Percentiles rank a stretch among this genome's conserved stretches.
These are phyloP conservation scores for Pelodiscus sinensis DNA, from an alignment of 2,113 vertebrate genomes.

Conservation along the genomic window DNA sequence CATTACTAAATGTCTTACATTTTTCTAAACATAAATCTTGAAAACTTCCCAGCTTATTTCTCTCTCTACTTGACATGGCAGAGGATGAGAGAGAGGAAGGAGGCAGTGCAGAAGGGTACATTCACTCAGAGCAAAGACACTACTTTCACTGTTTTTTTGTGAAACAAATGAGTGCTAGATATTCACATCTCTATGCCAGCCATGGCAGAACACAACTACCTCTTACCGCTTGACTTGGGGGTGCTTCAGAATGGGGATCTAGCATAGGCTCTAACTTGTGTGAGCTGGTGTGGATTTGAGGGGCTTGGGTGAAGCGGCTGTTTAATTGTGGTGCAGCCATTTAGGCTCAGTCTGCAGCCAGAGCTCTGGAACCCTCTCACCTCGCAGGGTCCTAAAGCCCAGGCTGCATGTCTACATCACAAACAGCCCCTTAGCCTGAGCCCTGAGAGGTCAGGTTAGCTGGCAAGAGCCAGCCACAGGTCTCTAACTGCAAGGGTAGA, in stretches of 20 bases:
- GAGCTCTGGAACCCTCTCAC: background rate
- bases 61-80: conserved; percentile 12
- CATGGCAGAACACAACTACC: background rate
- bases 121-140: background rate
- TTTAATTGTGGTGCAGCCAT: background rate
- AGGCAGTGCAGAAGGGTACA: conserved; percentile 8
- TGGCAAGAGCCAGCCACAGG: background rate
- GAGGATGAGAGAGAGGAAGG: background rate
- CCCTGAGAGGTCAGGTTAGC: background rate
- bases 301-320: background rate
- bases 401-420: background rate
- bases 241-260: background rate
- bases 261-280: background rate
- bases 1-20: background rate
- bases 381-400: background rate
- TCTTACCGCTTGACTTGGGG: background rate
- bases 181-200: background rate
- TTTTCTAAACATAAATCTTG: conserved; percentile 20
- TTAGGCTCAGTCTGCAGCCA: background rate
- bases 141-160: conserved; percentile 15
- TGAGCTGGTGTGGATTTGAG: too few species aligned
- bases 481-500: background rate
- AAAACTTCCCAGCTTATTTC: conserved; percentile 17
- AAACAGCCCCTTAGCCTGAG: background rate
- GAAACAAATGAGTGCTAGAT: conserved; percentile 49